These are phyloP conservation scores for Andricus grossulariae DNA, from an alignment of 1,140 invertebrate species.

Conservation along the genomic window DNA sequence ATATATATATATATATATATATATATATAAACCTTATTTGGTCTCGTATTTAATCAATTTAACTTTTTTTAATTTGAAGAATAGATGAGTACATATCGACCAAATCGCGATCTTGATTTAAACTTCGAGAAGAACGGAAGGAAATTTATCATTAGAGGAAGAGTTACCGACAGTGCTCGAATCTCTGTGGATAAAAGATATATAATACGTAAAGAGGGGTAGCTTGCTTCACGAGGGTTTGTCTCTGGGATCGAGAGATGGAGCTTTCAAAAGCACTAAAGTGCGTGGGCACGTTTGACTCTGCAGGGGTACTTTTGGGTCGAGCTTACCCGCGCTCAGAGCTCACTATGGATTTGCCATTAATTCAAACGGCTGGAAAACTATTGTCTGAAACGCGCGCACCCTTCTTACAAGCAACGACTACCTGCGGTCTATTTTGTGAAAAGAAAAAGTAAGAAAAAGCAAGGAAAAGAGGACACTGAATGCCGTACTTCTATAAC, in stretches of 20 bases:
- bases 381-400: slow-evolving; percentile 61
- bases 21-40: no score
- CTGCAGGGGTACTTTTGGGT: slow-evolving; percentile 39
- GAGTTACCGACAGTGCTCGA: slow-evolving; percentile 14
- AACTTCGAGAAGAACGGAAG: no score
- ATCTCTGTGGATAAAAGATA: slow-evolving; percentile 33
- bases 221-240: slow-evolving; percentile 26
- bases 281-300: slow-evolving; percentile 29
- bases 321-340: slow-evolving; percentile 51
- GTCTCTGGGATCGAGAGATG: slow-evolving; percentile 51
- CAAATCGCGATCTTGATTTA: no score
- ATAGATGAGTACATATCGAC: no score
- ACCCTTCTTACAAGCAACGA: slow-evolving; percentile 47
- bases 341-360: slow-evolving; percentile 71
- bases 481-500: neutral
- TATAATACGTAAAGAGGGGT: neutral
- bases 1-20: no score
- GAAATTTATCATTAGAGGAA: slow-evolving; percentile 24
- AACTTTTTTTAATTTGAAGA: no score
- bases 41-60: no score
- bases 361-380: slow-evolving; percentile 63
- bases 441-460: slow-evolving; percentile 37
- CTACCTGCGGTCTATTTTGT: slow-evolving; percentile 61
- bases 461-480: neutral
- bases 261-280: slow-evolving; percentile 43